Conservation (phyloP, 2,888 invertebrate species). For the Aphodius granarius region DNA sequence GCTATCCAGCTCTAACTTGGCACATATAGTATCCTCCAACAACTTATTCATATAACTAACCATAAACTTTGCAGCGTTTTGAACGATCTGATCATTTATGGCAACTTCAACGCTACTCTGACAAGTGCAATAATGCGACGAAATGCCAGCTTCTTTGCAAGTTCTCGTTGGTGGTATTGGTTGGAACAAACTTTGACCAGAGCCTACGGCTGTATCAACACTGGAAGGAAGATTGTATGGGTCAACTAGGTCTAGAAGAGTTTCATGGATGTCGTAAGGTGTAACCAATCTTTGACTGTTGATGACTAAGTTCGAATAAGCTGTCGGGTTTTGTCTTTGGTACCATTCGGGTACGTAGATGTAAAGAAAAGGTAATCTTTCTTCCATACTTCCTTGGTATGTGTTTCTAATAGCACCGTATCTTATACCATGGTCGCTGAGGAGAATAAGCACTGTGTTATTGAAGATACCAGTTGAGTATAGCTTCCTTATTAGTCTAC, state of each 20-base stretch:
- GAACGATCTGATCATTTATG: conserved; percentile 58
- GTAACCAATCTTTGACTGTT: conserved; percentile 77
- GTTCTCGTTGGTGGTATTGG: conserved; percentile 72
- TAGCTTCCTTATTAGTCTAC: conserved; percentile 60
- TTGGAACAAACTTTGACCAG: conserved; percentile 70
- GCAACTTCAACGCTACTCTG: conserved; percentile 65
- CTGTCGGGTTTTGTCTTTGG: conserved; percentile 60
- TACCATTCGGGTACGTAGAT: conserved; percentile 77
- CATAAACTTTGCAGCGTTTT: conserved; percentile 62
- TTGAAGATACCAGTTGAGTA: conserved; percentile 60
- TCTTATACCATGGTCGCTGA: conserved; percentile 90
- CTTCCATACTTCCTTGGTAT: conserved; percentile 85
- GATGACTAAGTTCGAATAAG: conserved; percentile 64
- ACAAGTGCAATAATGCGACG: conserved; percentile 88
- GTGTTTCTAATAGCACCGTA: conserved; percentile 84
- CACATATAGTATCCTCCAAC: conserved; percentile 65
- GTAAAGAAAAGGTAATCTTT: conserved; percentile 80
- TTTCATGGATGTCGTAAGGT: conserved; percentile 83
- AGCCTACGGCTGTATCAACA: conserved; percentile 48
- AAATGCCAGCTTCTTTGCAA: conserved; percentile 76
- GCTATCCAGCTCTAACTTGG: conserved; percentile 61
- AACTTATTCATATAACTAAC: conserved; percentile 67
- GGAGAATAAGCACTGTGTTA: conserved; percentile 68
- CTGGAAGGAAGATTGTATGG: conserved; percentile 54
- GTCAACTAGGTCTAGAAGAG: conserved; percentile 69